phyloP scores from a whole-genome alignment of 64 coral and sea anemone species.

The Anthopleura sola region DNA sequence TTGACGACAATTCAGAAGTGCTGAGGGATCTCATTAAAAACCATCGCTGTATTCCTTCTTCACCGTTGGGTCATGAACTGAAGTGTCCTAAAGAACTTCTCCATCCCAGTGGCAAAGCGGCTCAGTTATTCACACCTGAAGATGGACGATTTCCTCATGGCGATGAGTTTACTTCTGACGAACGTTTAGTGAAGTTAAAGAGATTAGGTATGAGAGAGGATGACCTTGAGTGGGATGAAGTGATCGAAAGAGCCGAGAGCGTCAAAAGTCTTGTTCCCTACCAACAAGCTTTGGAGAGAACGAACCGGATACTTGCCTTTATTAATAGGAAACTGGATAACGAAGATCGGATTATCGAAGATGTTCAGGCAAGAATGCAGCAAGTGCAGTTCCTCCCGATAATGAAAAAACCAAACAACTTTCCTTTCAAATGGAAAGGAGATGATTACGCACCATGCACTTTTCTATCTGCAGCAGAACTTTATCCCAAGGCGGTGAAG shows the following conservation, averaged over 20 bases:
- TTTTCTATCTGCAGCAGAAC: constrained; percentile 31
- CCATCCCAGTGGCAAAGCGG: constrained; percentile 39
- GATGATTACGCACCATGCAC: constrained; percentile 3
- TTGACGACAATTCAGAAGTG: constrained; percentile 28
- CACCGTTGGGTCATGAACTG: constrained; percentile 29
- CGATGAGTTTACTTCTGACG: constrained; percentile 24
- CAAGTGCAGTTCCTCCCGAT: constrained; percentile 60
- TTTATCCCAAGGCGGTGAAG: constrained; percentile 33
- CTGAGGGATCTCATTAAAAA: constrained; percentile 29
- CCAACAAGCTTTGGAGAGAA: constrained; percentile 6
- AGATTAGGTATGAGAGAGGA: constrained; percentile 51
- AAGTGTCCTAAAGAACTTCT: constrained; percentile 52
- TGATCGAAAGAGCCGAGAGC: constrained; percentile 64
- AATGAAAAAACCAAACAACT: constrained; percentile 52
- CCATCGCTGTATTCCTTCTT: constrained; percentile 49
- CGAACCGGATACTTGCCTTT: constrained; percentile 25
- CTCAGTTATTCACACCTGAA: constrained; percentile 33
- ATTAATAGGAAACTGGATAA: constrained; percentile 28
- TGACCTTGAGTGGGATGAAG: constrained; percentile 45
- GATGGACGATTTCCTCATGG: constrained; percentile 61
- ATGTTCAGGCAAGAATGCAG: constrained; percentile 16
- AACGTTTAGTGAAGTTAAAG: constrained; percentile 38
- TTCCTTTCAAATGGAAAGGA: constrained; percentile 69
- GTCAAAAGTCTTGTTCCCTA: constrained; percentile 12
- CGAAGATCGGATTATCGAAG: not conserved